A percentile compares a stretch with the other conserved stretches of the same genome.
These are phyloP conservation scores for Leptocoma aspasia DNA, from an alignment of 2,113 vertebrate genomes.

Conservation along the genomic window DNA sequence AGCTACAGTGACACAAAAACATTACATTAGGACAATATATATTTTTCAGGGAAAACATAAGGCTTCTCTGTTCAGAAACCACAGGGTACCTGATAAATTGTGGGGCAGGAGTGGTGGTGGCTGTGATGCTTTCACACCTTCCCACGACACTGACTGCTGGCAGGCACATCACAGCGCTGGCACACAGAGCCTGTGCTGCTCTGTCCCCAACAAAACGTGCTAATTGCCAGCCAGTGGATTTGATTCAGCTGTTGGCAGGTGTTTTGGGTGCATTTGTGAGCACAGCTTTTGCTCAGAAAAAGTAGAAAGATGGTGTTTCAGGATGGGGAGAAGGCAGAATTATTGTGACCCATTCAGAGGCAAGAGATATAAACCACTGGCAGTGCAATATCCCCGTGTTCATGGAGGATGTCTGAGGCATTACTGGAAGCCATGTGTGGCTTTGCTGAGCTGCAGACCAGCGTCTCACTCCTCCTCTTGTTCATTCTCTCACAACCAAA, in stretches of 20 bases:
- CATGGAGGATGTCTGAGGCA: neutral
- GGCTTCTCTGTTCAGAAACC: neutral
- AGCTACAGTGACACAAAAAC: neutral
- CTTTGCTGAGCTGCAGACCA: neutral
- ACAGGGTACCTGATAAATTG: neutral
- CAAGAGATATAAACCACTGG: neutral
- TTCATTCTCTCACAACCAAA: neutral
- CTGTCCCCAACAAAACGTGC: neutral
- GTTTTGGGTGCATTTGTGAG: neutral
- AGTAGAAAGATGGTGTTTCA: neutral
- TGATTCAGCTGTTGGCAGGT: neutral
- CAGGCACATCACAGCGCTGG: neutral
- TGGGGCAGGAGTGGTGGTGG: neutral
- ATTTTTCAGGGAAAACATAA: neutral
- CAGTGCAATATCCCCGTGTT: fast-evolving
- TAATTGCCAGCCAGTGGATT: neutral
- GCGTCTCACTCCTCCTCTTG: neutral
- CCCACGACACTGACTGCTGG: neutral
- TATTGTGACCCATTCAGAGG: neutral
- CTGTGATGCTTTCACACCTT: neutral
- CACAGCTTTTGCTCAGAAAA: neutral
- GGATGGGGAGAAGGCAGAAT: neutral
- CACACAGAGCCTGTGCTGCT: neutral
- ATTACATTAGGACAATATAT: neutral
- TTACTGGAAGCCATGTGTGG: neutral